phyloP scores from a whole-genome alignment of 2,797 vertebrate genomes.

The Luscinia megarhynchos region DNA sequence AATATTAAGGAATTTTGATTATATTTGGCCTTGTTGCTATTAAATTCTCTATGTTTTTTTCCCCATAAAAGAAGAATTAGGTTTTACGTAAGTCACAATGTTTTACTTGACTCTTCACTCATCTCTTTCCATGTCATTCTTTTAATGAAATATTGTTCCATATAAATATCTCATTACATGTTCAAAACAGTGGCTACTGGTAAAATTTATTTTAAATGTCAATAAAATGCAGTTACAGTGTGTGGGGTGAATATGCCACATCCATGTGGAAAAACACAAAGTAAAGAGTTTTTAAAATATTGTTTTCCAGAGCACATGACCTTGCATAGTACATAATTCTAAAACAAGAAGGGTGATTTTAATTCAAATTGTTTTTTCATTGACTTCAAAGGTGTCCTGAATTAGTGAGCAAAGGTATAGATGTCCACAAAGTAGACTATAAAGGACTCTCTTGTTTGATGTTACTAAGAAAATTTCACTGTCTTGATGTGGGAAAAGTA shows the following conservation, averaged over 20 bases:
- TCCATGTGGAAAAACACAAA: neutral
- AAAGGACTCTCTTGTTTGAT: neutral
- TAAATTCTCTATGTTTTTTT: neutral
- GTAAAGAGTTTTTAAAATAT: neutral
- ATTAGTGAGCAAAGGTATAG: neutral
- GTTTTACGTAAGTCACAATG: neutral
- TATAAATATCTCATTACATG: neutral
- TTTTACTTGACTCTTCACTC: neutral
- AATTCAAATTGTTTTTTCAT: neutral
- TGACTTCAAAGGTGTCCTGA: neutral
- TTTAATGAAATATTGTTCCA: neutral
- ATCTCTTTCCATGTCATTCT: neutral
- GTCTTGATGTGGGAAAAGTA: neutral
- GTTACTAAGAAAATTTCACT: neutral
- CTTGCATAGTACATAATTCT: neutral
- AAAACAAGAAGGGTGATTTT: neutral
- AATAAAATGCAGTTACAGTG: neutral
- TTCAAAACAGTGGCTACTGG: neutral
- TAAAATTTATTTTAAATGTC: neutral
- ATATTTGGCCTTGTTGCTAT: neutral
- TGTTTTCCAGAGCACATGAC: neutral
- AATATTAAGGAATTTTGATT: neutral
- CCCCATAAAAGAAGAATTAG: neutral
- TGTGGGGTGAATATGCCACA: neutral
- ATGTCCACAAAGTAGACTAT: neutral